These are phyloP conservation scores for Trigoniulus corallinus DNA, from an alignment of 1,140 invertebrate genomes.

Conservation along the genomic window DNA sequence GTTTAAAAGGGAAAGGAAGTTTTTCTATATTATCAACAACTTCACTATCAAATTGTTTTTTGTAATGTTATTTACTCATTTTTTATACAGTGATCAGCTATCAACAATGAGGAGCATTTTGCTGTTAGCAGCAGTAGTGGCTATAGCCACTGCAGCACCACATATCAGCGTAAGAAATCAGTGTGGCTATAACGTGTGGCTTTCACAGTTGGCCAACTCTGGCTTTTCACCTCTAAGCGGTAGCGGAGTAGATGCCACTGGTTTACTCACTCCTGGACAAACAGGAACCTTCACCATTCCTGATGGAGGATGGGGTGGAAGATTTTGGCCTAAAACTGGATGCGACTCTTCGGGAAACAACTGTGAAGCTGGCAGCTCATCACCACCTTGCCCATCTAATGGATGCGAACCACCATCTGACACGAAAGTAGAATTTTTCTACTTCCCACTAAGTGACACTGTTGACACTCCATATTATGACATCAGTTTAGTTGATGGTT, in stretches of 20 bases:
- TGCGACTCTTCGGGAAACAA: constrained; percentile 13
- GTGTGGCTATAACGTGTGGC: background rate
- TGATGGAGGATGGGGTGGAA: constrained; percentile 13
- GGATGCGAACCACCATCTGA: constrained; percentile 15
- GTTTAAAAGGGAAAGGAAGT: no score
- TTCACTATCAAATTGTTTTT: no score
- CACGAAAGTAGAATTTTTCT: constrained; percentile 14
- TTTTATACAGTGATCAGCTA: no score
- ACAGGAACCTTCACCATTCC: constrained; percentile 5
- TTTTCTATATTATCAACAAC: no score
- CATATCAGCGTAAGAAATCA: no score
- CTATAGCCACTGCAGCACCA: no score
- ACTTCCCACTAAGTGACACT: constrained; percentile 1
- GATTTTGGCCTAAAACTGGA: constrained; percentile 15
- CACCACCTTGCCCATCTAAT: constrained; percentile 8
- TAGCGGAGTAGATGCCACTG: no score
- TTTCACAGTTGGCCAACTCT: background rate
- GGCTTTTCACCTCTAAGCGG: background rate
- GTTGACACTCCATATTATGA: constrained; percentile 13
- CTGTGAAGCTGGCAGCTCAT: constrained; percentile 12
- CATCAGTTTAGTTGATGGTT: constrained; percentile 14
- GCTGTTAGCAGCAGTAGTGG: no score
- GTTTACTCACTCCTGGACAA: background rate
- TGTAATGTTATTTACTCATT: no score
- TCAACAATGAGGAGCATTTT: no score